Conservation (phyloP, 2,113 vertebrate species). For the Fregata magnificens region DNA sequence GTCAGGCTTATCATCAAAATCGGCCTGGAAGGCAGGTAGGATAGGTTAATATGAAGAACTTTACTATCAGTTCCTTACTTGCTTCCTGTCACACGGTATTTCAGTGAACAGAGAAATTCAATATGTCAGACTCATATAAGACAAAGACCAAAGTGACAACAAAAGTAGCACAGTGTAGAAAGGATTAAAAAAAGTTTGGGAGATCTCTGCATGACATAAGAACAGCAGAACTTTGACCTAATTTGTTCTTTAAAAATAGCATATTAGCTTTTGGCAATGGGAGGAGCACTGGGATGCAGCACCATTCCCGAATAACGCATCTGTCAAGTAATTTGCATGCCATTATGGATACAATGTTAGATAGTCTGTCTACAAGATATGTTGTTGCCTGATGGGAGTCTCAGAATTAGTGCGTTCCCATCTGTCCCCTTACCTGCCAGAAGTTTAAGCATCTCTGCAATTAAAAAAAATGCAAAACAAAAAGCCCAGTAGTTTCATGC, state of each 20-base stretch:
- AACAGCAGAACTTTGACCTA: neutral
- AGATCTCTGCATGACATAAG: neutral
- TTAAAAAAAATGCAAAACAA: neutral
- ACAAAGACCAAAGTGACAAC: neutral
- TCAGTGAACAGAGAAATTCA: neutral
- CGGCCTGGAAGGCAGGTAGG: slow-evolving; percentile 73
- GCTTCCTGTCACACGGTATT: neutral
- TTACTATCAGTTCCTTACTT: neutral
- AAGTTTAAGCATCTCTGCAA: neutral
- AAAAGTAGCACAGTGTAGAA: neutral
- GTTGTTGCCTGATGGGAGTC: neutral
- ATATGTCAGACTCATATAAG: neutral
- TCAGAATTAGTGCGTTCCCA: neutral
- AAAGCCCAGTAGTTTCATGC: neutral
- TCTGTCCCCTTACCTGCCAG: neutral
- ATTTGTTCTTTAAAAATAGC: neutral
- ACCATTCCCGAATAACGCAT: neutral
- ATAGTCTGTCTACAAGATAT: neutral
- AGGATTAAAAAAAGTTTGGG: neutral
- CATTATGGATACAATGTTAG: neutral
- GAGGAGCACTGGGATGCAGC: neutral
- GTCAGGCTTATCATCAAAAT: slow-evolving; percentile 84
- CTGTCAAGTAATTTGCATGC: neutral
- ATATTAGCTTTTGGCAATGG: neutral
- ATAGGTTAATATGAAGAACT: neutral